Evolutionary conservation across 2,113 vertebrate species (phyloP).

Genomic region (Origma solitaria): DNA sequence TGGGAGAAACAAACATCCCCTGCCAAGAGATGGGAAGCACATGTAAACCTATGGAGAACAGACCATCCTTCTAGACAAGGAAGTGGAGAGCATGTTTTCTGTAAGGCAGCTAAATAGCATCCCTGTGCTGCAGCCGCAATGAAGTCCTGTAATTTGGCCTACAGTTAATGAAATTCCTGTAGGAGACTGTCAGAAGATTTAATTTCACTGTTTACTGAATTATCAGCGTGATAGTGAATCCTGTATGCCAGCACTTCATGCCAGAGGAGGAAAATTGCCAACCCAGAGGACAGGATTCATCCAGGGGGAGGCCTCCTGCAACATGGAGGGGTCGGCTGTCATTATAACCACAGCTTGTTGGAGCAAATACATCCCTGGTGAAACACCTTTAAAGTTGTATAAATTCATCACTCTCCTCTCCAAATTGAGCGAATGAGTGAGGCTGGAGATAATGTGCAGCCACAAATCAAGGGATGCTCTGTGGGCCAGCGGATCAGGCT

Average conservation of each 20-base stretch:
- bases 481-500: background rate
- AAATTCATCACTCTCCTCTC: background rate
- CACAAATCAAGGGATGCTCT: background rate
- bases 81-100: background rate
- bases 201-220: constrained; percentile 46
- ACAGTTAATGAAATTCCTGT: constrained; percentile 27
- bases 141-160: background rate
- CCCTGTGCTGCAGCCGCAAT: background rate
- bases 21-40: background rate
- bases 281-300: background rate
- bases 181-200: constrained; percentile 37
- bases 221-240: background rate
- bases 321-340: background rate
- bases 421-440: background rate
- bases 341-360: background rate
- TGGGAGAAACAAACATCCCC: background rate
- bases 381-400: background rate
- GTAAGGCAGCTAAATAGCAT: background rate
- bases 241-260: background rate
- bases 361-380: background rate
- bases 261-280: constrained; percentile 21
- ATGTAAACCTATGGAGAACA: background rate
- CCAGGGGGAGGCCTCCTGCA: background rate
- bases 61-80: background rate
- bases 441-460: background rate